These are phyloP conservation scores for Rhamphomyia laevipes DNA, from an alignment of 2,888 invertebrate species.

Conservation along the genomic window DNA sequence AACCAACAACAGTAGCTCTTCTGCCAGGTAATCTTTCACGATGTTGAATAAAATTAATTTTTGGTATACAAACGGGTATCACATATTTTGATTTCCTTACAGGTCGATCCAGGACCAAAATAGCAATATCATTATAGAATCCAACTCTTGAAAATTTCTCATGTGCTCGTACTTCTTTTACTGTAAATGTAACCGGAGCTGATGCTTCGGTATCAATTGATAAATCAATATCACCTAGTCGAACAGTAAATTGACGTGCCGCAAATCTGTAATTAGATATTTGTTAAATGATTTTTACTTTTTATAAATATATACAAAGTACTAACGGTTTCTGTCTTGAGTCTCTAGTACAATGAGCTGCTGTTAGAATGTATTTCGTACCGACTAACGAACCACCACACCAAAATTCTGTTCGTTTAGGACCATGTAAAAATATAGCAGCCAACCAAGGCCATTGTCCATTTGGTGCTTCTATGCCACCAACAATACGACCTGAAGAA, in stretches of 20 bases:
- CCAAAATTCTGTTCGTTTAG: constrained; percentile 80
- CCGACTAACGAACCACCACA: constrained; percentile 84
- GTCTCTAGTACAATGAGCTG: constrained; percentile 88
- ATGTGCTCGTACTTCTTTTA: constrained; percentile 69
- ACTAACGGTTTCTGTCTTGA: constrained; percentile 78
- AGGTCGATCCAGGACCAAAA: constrained; percentile 42
- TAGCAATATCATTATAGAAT: constrained; percentile 90
- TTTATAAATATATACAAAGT: background rate
- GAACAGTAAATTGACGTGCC: constrained; percentile 77
- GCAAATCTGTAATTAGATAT: constrained; percentile 52
- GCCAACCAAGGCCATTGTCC: constrained; percentile 97
- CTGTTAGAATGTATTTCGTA: constrained; percentile 65
- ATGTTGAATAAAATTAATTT: constrained; percentile 36
- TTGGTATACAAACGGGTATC: constrained; percentile 76
- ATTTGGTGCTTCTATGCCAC: constrained; percentile 71
- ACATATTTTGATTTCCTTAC: constrained; percentile 75
- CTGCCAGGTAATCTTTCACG: constrained; percentile 43
- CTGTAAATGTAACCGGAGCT: constrained; percentile 65
- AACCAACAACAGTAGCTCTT: constrained; percentile 78
- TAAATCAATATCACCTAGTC: constrained; percentile 79
- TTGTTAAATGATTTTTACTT: background rate
- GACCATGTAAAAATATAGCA: constrained; percentile 80
- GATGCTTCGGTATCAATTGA: constrained; percentile 76
- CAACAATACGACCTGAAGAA: constrained; percentile 79
- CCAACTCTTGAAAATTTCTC: constrained; percentile 77